A percentile compares a stretch with the other conserved stretches of the same genome.
Evolutionary conservation across 2,888 invertebrate species (phyloP).

Genomic region (Drosophila nigritarsus): DNA sequence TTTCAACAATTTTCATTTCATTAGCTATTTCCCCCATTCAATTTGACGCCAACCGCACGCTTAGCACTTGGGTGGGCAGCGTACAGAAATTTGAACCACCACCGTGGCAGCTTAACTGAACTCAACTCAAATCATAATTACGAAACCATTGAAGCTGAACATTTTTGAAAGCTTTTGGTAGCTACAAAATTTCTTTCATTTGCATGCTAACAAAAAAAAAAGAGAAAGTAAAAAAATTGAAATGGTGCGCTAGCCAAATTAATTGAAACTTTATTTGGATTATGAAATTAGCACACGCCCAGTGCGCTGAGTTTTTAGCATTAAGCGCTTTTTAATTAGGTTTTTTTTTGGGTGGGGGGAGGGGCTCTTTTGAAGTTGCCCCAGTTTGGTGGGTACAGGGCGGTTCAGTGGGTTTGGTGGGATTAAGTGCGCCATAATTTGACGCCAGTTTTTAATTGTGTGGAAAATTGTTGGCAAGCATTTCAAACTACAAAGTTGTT

Average conservation of each 20-base stretch:
- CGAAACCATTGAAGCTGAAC: slow-evolving; percentile 55
- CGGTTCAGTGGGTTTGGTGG: background rate
- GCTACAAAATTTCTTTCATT: slow-evolving; percentile 50
- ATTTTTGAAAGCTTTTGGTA: slow-evolving; percentile 44
- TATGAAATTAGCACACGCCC: slow-evolving; percentile 77
- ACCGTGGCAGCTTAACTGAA: slow-evolving; percentile 3
- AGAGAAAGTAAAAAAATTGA: slow-evolving; percentile 22
- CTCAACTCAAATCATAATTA: slow-evolving; percentile 55
- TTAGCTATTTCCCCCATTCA: slow-evolving; percentile 8
- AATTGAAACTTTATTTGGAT: slow-evolving; percentile 81
- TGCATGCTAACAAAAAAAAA: slow-evolving; percentile 18
- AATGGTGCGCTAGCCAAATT: slow-evolving; percentile 65
- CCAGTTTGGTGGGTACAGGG: slow-evolving; percentile 8
- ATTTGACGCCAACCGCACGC: slow-evolving; percentile 18
- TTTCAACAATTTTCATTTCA: slow-evolving; percentile 4
- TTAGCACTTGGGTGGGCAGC: slow-evolving; percentile 17
- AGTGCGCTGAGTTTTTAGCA: slow-evolving; percentile 49
- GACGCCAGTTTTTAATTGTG: slow-evolving; percentile 71
- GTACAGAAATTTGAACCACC: slow-evolving; percentile 3
- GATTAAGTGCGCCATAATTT: slow-evolving; percentile 61
- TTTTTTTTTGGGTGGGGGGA: slow-evolving; percentile 48
- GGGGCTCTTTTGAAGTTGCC: slow-evolving; percentile 44
- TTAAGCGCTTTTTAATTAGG: slow-evolving; percentile 78
- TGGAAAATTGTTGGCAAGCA: slow-evolving; percentile 64
- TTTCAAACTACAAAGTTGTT: slow-evolving; percentile 45